Evolutionary conservation across 2,113 vertebrate genomes (phyloP).

Genomic region (Lethenteron reissneri): DNA sequence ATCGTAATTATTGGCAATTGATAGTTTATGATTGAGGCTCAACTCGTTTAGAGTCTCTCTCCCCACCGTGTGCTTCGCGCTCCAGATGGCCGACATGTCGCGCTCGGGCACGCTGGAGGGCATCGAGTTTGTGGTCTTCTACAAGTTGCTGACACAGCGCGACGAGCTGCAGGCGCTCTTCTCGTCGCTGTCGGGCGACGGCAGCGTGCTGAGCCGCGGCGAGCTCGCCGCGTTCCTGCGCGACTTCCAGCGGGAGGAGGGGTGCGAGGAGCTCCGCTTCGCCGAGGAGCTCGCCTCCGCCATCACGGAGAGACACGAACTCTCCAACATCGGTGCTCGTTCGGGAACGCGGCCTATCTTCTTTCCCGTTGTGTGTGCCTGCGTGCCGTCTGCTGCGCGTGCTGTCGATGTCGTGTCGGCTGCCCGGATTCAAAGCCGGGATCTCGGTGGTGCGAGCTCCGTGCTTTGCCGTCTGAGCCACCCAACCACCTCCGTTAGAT

Average conservation of each 20-base stretch:
- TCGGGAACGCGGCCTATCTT: too few species aligned
- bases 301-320: slow-evolving; percentile 27
- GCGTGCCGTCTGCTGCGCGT: too few species aligned
- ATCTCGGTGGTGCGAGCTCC: too few species aligned
- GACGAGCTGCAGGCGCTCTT: slow-evolving; percentile 55
- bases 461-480: too few species aligned
- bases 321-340: too few species aligned
- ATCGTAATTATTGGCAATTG: too few species aligned
- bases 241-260: slow-evolving; percentile 39
- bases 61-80: neutral
- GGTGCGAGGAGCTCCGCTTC: slow-evolving; percentile 9
- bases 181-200: slow-evolving; percentile 49
- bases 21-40: too few species aligned
- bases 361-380: too few species aligned
- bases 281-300: slow-evolving; percentile 35
- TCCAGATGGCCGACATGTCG: slow-evolving; percentile 52
- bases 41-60: too few species aligned
- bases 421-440: too few species aligned
- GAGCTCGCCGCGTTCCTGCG: slow-evolving; percentile 59
- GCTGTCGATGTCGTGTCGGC: too few species aligned
- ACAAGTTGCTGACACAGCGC: slow-evolving; percentile 64
- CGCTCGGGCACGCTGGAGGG: slow-evolving; percentile 42
- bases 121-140: slow-evolving; percentile 72
- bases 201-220: slow-evolving; percentile 41
- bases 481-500: too few species aligned